These are phyloP conservation scores for Antechinus flavipes DNA, from an alignment of 2,113 vertebrate genomes.

Conservation along the genomic window DNA sequence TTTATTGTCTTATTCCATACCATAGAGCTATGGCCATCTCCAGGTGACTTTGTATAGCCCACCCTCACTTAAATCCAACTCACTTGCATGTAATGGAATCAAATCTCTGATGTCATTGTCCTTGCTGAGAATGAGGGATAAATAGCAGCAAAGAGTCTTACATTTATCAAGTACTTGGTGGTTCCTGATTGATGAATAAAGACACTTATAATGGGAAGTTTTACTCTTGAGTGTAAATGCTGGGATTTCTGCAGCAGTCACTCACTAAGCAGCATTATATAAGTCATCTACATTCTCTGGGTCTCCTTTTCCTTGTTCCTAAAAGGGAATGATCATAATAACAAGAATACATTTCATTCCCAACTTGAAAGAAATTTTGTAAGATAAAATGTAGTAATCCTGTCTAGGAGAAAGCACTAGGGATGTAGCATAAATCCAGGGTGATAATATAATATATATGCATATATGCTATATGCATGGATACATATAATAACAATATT, in stretches of 20 bases:
- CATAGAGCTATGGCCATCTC: no score
- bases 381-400: constrained; percentile 6
- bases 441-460: no score
- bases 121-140: no score
- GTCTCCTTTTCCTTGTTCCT: constrained; percentile 21
- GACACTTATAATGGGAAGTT: not conserved
- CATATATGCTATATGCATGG: not conserved
- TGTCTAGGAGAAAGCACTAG: not conserved
- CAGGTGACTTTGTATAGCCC: no score
- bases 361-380: constrained; percentile 26
- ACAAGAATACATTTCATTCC: not conserved
- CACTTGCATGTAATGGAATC: no score
- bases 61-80: no score
- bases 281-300: not conserved
- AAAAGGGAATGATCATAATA: not conserved
- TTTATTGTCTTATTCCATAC: no score
- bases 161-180: not conserved
- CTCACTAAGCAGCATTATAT: not conserved
- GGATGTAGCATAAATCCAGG: constrained; percentile 10
- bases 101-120: no score
- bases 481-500: not conserved
- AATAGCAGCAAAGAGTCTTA: not conserved
- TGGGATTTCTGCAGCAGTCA: not conserved
- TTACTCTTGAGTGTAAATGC: not conserved
- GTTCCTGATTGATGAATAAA: not conserved